Evolutionary conservation across 1,140 invertebrate genomes (phyloP).

Genomic region (Paraescarpia echinospica): DNA sequence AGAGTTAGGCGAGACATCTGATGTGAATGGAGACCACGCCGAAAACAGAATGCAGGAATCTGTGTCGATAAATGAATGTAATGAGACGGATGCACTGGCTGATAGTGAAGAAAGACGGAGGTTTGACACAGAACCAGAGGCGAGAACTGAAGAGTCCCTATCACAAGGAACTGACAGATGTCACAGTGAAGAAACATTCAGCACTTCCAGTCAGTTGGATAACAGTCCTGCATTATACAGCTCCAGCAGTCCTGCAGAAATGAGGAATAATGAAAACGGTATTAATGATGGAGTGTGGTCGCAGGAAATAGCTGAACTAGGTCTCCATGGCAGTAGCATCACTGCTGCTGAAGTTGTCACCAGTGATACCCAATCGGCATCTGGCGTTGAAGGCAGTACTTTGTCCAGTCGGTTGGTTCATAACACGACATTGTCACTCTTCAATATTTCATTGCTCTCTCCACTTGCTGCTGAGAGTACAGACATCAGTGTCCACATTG

Average conservation of each 20-base stretch:
- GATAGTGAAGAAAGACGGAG: background rate
- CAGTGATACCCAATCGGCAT: background rate
- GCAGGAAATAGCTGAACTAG: background rate
- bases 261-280: background rate
- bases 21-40: background rate
- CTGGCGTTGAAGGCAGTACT: background rate
- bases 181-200: background rate
- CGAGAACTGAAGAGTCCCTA: background rate
- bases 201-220: background rate
- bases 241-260: background rate
- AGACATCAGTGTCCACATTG: conserved; percentile 18
- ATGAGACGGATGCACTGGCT: background rate
- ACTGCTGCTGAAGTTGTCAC: background rate
- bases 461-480: background rate
- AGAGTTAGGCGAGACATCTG: background rate
- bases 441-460: background rate
- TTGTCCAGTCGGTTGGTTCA: background rate
- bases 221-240: background rate
- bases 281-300: background rate
- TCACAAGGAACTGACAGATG: background rate
- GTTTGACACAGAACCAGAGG: background rate
- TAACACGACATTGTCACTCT: background rate
- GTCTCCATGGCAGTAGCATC: background rate
- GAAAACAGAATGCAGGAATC: background rate
- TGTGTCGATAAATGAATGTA: background rate